Percentiles rank a stretch among this genome's conserved stretches.
phyloP scores from a whole-genome alignment of 2,888 invertebrate species.

The Diachrysia chrysitis region DNA sequence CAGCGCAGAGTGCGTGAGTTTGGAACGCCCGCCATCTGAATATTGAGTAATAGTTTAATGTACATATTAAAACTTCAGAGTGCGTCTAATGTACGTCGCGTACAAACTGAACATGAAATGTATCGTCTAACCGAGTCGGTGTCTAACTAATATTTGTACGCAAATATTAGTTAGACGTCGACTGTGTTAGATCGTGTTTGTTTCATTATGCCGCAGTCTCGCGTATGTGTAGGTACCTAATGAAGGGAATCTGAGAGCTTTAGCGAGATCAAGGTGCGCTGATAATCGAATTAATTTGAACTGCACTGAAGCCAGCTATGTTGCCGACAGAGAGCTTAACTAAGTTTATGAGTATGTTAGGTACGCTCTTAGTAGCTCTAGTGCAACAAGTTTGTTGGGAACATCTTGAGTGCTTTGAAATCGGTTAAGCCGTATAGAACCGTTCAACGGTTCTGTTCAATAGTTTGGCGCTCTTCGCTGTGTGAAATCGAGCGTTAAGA shows the following conservation, averaged over 20 bases:
- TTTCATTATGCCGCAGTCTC: conserved; percentile 68
- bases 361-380: conserved; percentile 74
- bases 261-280: conserved; percentile 85
- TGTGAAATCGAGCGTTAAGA: conserved; percentile 39
- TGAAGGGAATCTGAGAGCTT: conserved; percentile 81
- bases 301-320: conserved; percentile 81
- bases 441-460: conserved; percentile 65
- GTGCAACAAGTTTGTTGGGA: conserved; percentile 87
- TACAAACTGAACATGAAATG: conserved; percentile 32
- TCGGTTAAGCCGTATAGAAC: conserved; percentile 79
- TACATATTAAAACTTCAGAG: conserved; percentile 55
- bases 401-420: conserved; percentile 86
- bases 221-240: conserved; percentile 68
- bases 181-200: conserved; percentile 64
- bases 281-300: conserved; percentile 88
- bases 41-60: conserved; percentile 76
- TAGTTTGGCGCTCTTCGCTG: conserved; percentile 66
- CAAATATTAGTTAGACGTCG: conserved; percentile 54
- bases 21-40: conserved; percentile 72
- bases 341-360: conserved; percentile 87
- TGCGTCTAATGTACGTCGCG: conserved; percentile 31
- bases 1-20: conserved; percentile 75
- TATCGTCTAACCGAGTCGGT: conserved; percentile 52
- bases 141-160: conserved; percentile 53
- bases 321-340: conserved; percentile 84